Conservation (phyloP, 1,140 invertebrate genomes). For the Stenopsyche tienmushanensis region DNA sequence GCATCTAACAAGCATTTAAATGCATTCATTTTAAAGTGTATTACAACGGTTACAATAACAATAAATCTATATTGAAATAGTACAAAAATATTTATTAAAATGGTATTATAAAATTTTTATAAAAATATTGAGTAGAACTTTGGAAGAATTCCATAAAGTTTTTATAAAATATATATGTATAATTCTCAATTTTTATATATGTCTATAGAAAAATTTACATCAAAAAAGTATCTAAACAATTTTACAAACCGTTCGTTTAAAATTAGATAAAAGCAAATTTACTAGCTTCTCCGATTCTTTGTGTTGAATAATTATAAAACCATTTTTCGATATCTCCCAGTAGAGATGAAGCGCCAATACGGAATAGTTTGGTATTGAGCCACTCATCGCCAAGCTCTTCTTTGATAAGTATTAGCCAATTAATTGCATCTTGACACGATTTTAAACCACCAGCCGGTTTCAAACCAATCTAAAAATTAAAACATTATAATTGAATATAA, state of each 20-base stretch:
- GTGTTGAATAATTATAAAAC: slow-evolving; percentile 55
- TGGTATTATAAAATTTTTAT: too few relatives aligned
- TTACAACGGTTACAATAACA: too few relatives aligned
- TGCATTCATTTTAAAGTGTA: too few relatives aligned
- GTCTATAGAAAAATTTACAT: too few relatives aligned
- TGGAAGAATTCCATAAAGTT: too few relatives aligned
- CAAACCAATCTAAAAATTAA: slow-evolving; percentile 76
- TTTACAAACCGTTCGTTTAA: background rate
- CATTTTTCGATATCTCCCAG: slow-evolving; percentile 75
- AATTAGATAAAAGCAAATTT: slow-evolving; percentile 34
- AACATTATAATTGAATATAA: slow-evolving; percentile 6
- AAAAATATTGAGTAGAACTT: too few relatives aligned
- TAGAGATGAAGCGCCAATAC: slow-evolving; percentile 92
- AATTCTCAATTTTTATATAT: too few relatives aligned
- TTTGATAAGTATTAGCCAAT: slow-evolving; percentile 85
- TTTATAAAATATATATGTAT: too few relatives aligned
- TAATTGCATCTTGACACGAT: slow-evolving; percentile 81
- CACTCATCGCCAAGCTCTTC: slow-evolving; percentile 85
- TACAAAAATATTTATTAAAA: too few relatives aligned
- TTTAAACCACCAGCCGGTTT: slow-evolving; percentile 97
- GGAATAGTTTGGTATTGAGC: slow-evolving; percentile 80
- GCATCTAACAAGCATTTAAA: too few relatives aligned
- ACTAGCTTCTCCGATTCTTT: slow-evolving; percentile 31
- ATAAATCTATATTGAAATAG: too few relatives aligned
- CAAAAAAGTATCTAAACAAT: background rate